These are phyloP conservation scores for Eupeodes corollae DNA, from an alignment of 1,140 invertebrate genomes.

Conservation along the genomic window DNA sequence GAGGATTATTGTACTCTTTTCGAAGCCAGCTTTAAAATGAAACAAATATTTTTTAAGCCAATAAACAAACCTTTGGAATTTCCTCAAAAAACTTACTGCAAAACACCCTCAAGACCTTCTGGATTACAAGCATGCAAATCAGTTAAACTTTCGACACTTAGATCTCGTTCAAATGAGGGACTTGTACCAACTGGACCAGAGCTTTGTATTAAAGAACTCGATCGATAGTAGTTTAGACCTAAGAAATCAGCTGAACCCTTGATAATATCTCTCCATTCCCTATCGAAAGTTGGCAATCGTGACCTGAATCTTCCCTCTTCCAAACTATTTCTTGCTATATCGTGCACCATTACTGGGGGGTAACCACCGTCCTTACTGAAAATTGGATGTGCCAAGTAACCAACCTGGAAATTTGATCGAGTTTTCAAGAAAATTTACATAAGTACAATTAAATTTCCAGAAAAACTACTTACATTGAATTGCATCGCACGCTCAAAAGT, in stretches of 20 bases:
- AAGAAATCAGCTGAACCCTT: conserved; percentile 44
- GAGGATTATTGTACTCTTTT: conserved; percentile 13
- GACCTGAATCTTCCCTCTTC: conserved; percentile 41
- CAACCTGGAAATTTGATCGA: conserved; percentile 38
- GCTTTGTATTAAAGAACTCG: conserved; percentile 30
- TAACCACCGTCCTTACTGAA: conserved; percentile 49
- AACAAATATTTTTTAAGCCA: not conserved
- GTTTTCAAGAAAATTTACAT: not conserved
- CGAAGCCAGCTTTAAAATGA: conserved; percentile 47
- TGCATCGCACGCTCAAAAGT: conserved; percentile 41
- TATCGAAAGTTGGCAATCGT: conserved; percentile 34
- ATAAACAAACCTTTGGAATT: not conserved
- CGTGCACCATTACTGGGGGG: conserved; percentile 44
- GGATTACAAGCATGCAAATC: conserved; percentile 4
- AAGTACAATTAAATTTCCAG: no score
- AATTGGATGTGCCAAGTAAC: conserved; percentile 53
- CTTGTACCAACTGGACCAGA: conserved; percentile 2
- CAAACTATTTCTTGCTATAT: conserved; percentile 43
- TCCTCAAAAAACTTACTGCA: conserved; percentile 34
- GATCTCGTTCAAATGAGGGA: conserved; percentile 35
- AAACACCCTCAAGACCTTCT: conserved; percentile 41
- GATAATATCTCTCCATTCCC: conserved; percentile 33
- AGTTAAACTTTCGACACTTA: no score
- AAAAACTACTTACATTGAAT: conserved; percentile 42
- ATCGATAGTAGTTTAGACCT: conserved; percentile 48